Base-by-base conservation (phyloP, 2,113 vertebrate genomes). In the Cranoglanis bouderius region DNA sequence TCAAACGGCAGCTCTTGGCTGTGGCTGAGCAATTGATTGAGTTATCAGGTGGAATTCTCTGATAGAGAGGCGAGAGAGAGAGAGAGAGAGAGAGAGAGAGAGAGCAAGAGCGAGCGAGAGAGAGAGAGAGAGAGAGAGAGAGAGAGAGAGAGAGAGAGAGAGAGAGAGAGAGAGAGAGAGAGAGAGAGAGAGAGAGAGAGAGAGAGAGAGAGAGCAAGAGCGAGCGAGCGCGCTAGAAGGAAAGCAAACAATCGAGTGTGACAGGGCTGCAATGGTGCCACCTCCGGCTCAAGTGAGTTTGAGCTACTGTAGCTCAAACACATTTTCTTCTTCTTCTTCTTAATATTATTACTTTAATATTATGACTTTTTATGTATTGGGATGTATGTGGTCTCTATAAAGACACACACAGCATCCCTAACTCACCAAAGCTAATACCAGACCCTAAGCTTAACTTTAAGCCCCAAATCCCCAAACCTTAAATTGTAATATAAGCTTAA, bases 11-110 rank as follows among this genome's bases (percentile, higher is more conserved):
- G 87, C 88, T 72, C 90, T 92, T 92, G 92, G 92, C 93, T 80
- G 67, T 81, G 86, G 88, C 93, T 92, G 85, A 91, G 92, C 90
- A 88, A 90, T 91, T 92, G 94, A 95, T 94, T 91, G 93, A 92
- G 95, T 94, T 95, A 95, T 95, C 95, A 92, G 93, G 92, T 92
- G 95, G 92, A 94, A 94, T 94, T 93, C 38, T 84, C 78, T 88
- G 93, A 94, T 95, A 94, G 92, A 65, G 81, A 51, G 63, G 77
- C 14, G 59, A 53, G 61, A 55, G 65, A 74, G 63, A 85, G 74
- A 46, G 57, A 80, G n/a, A 38, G 86, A 51, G 26, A 85, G 61
- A 49, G 59, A 51, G 61, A 26, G 86, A 49, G 38, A 85, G 63
- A 53, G 63, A 72, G n/a, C n/a, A n/a, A n/a, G n/a, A n/a, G n/a